These are phyloP conservation scores for Ctenoplectra terminalis DNA, from an alignment of 1,140 invertebrate genomes.

Conservation along the genomic window DNA sequence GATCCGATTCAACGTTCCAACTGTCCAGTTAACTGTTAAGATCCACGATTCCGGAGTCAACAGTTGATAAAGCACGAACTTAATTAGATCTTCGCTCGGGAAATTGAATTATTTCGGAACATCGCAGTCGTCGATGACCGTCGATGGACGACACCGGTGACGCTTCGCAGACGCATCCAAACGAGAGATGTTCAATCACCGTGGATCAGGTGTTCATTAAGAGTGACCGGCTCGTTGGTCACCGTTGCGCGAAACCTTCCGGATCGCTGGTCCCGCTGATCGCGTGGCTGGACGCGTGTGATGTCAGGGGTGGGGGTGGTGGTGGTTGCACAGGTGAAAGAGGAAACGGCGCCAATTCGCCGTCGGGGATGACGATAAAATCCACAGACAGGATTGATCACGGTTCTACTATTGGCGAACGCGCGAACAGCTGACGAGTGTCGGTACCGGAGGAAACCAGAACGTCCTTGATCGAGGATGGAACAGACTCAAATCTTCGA, in stretches of 20 bases:
- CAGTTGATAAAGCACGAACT: not conserved
- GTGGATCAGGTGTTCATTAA: slow-evolving; percentile 68
- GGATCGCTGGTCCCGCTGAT: slow-evolving; percentile 69
- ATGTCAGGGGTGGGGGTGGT: slow-evolving; percentile 58
- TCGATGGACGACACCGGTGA: slow-evolving; percentile 14
- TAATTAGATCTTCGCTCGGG: not conserved
- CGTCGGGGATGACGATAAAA: slow-evolving; percentile 39
- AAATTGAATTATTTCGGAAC: not conserved
- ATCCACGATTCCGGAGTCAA: not conserved
- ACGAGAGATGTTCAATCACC: slow-evolving; percentile 62
- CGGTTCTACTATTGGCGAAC: slow-evolving; percentile 1
- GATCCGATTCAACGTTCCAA: too few relatives aligned
- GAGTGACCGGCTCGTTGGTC: slow-evolving; percentile 68
- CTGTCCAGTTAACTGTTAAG: not conserved
- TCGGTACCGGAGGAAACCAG: too few relatives aligned
- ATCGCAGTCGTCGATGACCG: not conserved
- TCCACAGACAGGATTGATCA: slow-evolving; percentile 12
- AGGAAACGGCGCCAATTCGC: slow-evolving; percentile 39
- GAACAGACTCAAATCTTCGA: not conserved
- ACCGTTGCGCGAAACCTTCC: slow-evolving; percentile 70
- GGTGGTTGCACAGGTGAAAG: slow-evolving; percentile 53
- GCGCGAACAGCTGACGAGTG: not conserved
- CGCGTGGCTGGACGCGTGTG: slow-evolving; percentile 68
- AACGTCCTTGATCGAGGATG: not conserved
- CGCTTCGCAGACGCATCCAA: slow-evolving; percentile 41